Percentiles rank a stretch among this genome's conserved stretches.
Evolutionary conservation across 1,140 invertebrate genomes (phyloP).

Genomic region (Sycobia sp.): DNA sequence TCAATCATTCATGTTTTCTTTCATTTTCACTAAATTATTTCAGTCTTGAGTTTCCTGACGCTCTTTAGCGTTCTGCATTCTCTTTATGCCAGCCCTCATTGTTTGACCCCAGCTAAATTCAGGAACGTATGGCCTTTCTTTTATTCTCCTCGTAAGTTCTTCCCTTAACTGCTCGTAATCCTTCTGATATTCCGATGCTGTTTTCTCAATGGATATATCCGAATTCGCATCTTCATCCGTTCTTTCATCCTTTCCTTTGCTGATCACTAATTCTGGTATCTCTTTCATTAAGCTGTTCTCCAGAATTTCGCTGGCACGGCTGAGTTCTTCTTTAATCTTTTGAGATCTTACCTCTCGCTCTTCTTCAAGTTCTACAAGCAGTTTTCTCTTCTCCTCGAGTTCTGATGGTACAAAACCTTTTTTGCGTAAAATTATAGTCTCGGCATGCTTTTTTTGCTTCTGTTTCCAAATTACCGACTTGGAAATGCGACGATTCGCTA

Average conservation of each 20-base stretch:
- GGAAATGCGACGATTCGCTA: constrained; percentile 21
- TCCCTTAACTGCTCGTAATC: constrained; percentile 37
- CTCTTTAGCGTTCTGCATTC: too few relatives aligned
- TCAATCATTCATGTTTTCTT: too few relatives aligned
- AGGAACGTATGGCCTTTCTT: constrained; percentile 10
- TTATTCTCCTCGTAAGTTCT: constrained; percentile 29
- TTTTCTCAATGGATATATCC: too few relatives aligned
- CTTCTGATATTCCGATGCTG: constrained; percentile 32
- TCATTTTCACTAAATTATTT: too few relatives aligned
- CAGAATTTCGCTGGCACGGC: background rate
- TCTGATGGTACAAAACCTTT: constrained; percentile 54
- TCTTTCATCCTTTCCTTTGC: background rate
- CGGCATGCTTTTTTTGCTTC: constrained; percentile 55
- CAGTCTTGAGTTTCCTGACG: too few relatives aligned
- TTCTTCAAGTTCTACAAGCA: constrained; percentile 51
- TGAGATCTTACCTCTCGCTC: background rate
- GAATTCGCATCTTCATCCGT: background rate
- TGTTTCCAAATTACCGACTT: constrained; percentile 3
- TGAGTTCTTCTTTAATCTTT: background rate
- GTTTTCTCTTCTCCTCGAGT: constrained; percentile 52
- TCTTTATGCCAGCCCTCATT: too few relatives aligned
- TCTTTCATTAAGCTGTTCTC: constrained; percentile 29
- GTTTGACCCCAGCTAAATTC: constrained; percentile 39
- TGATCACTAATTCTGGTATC: constrained; percentile 33
- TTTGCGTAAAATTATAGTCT: constrained; percentile 51